Evolutionary conservation across 1,140 invertebrate species (phyloP).

Genomic region (Rhopalosiphum padi): DNA sequence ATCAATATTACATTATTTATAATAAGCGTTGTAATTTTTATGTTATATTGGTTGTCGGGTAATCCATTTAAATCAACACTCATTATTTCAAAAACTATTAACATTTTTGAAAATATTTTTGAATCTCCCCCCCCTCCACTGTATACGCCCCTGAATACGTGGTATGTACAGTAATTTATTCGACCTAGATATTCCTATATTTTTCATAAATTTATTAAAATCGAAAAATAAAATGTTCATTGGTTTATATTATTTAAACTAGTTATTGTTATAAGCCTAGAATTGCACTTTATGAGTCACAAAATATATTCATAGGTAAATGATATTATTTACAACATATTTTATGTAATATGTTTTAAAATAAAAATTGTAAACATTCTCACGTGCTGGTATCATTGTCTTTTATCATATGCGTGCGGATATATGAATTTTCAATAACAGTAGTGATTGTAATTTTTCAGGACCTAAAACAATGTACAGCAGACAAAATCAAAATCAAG

Average conservation of each 20-base stretch:
- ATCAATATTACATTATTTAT: no score
- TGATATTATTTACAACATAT: not conserved
- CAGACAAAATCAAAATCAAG: slow-evolving; percentile 55
- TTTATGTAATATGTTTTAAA: not conserved
- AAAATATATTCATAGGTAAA: not conserved
- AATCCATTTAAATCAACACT: no score
- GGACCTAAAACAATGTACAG: slow-evolving; percentile 50
- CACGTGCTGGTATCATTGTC: not conserved
- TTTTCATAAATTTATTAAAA: not conserved
- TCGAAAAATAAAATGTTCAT: not conserved
- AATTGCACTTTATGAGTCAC: not conserved
- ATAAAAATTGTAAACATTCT: slow-evolving; percentile 26
- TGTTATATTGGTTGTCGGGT: no score
- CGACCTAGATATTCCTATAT: no score
- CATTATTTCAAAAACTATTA: no score
- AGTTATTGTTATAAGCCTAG: not conserved
- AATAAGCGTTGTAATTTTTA: no score
- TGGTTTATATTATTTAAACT: not conserved
- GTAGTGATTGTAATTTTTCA: slow-evolving; percentile 9
- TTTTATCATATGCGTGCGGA: not conserved
- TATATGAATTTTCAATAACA: slow-evolving; percentile 33
- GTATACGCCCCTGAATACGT: no score
- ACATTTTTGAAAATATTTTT: no score
- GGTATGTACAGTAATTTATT: not conserved
- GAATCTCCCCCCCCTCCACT: no score